A percentile compares a stretch with the other conserved stretches of the same genome.
Evolutionary conservation across 1,140 invertebrate genomes (phyloP).

Genomic region (Drosophila seguyi): DNA sequence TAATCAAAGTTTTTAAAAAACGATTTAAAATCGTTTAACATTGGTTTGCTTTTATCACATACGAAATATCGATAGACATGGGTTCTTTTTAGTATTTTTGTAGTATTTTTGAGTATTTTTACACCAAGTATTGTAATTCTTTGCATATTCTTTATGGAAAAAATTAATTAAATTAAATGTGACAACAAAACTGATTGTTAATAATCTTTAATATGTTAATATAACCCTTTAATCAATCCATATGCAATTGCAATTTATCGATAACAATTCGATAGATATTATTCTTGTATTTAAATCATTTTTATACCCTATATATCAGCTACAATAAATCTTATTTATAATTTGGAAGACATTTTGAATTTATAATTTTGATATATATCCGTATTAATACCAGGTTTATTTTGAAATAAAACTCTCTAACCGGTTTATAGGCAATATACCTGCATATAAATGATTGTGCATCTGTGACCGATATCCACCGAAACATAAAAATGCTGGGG

Average conservation of each 20-base stretch:
- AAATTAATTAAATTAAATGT: not conserved
- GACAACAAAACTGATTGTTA: not conserved
- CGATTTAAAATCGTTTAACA: not conserved
- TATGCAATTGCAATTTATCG: not conserved
- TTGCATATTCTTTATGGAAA: not conserved
- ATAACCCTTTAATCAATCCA: not conserved
- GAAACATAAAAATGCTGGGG: constrained; percentile 4
- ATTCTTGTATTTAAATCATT: not conserved
- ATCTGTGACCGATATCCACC: constrained; percentile 16
- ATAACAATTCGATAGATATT: not conserved
- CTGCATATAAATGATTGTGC: constrained; percentile 20
- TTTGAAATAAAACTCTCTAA: constrained; percentile 8
- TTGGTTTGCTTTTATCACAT: not conserved
- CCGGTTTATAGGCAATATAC: constrained; percentile 4
- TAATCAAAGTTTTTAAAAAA: not conserved
- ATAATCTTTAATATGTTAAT: not conserved
- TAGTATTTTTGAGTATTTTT: not conserved
- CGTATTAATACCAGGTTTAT: constrained; percentile 8
- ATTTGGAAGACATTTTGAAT: constrained; percentile 3
- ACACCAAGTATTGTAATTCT: not conserved
- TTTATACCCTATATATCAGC: not conserved
- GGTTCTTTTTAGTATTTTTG: not conserved
- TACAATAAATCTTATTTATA: constrained; percentile 12
- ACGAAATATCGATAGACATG: not conserved
- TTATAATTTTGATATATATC: constrained; percentile 1